Conservation (phyloP, 1,140 invertebrate genomes). For the Limonius californicus region DNA sequence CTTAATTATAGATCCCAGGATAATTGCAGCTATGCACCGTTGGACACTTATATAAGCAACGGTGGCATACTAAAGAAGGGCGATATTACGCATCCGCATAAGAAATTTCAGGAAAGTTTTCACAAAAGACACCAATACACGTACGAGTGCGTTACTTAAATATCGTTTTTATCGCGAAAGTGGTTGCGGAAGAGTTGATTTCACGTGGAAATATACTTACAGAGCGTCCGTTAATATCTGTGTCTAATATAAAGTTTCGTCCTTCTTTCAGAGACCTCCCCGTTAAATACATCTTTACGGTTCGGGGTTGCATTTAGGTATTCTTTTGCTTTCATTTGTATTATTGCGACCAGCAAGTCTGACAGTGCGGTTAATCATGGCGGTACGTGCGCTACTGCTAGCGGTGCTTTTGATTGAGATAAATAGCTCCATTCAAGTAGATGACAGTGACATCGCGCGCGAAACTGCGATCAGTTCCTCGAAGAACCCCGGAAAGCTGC, state of each 20-base stretch:
- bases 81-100: too few species aligned
- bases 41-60: too few species aligned
- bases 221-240: background rate
- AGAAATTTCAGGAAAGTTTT: too few species aligned
- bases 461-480: conserved; percentile 6
- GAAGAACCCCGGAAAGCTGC: conserved; percentile 1
- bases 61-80: too few species aligned
- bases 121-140: too few species aligned
- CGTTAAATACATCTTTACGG: background rate
- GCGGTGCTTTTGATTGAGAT: conserved; percentile 24
- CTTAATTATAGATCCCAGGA: too few species aligned
- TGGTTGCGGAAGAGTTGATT: conserved; percentile 1
- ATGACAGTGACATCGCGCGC: conserved; percentile 16
- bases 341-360: conserved; percentile 4
- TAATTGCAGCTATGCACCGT: too few species aligned
- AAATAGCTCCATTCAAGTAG: conserved; percentile 23
- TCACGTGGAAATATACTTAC: background rate
- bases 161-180: conserved; percentile 19
- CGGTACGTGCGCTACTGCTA: conserved; percentile 14
- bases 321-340: conserved; percentile 12
- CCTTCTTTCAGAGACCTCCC: too few species aligned
- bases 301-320: background rate
- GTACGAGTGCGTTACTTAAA: background rate
- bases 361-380: conserved; percentile 13
- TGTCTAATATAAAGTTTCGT: background rate